Percentiles rank a stretch among this genome's conserved stretches.
These are phyloP conservation scores for Dipodomys merriami DNA, from an alignment of 2,113 vertebrate species.

Conservation along the genomic window DNA sequence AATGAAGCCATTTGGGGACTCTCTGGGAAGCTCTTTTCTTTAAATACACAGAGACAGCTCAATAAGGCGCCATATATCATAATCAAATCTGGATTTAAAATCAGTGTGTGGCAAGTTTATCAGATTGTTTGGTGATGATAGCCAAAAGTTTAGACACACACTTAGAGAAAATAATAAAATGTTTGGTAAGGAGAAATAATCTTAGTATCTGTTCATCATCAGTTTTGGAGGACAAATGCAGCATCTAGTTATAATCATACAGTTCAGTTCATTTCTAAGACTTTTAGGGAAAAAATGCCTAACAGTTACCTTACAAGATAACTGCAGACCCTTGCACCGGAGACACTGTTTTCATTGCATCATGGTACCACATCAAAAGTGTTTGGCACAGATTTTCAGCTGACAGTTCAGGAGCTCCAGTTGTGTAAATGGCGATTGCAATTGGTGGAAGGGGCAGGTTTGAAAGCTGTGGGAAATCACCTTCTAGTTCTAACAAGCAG, in stretches of 20 bases:
- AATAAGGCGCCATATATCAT: neutral
- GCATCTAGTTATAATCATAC: neutral
- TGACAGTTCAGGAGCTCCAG: constrained; percentile 38
- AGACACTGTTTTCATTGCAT: neutral
- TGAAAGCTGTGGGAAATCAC: constrained; percentile 46
- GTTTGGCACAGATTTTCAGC: constrained; percentile 33
- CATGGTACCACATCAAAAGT: neutral
- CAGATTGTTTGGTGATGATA: neutral
- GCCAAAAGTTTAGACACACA: neutral
- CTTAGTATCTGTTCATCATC: neutral
- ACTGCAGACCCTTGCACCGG: neutral
- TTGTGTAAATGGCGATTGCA: neutral
- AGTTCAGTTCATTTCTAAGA: neutral
- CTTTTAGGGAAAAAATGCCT: neutral
- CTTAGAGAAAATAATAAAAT: neutral
- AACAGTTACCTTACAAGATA: neutral
- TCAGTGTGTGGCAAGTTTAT: neutral
- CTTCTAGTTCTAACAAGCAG: constrained; percentile 57
- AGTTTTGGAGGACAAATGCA: neutral
- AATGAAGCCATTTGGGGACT: neutral
- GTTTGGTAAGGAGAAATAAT: neutral
- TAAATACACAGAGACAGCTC: neutral
- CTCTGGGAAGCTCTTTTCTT: neutral
- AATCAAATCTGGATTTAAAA: neutral
- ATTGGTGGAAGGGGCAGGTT: constrained; percentile 10